Base-by-base conservation (phyloP, 2,888 invertebrate species). In the Drosophila pseudotakahashii region DNA sequence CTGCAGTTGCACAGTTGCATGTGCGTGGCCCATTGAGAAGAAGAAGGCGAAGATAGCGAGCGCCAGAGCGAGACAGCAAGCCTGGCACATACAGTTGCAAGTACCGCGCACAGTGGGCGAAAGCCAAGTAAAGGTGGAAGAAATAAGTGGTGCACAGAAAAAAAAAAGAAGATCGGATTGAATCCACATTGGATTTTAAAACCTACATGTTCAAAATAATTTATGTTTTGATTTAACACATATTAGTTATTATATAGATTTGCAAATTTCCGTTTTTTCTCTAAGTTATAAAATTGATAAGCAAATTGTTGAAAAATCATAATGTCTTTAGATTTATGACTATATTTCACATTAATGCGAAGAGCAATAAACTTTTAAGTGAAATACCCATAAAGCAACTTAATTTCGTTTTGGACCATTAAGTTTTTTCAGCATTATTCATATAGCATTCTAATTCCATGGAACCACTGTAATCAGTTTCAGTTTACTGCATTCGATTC, bases 11-110 rank as follows among this genome's bases (percentile, higher is more conserved):
- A 19, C 48, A 64, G 64, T 19, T 64, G 66, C 66, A 64, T 63
- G 63, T 50, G 63, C 63, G 50, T 55, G 66, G 36, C 66, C 66
- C 70, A 70, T 67, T 70, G 67, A 67, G 48, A 23, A 55, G 45
- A 51, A 60, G 45, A 50, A 60, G 47, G 76, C 68, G 76, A 67
- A 63, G 68, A 68, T 53, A 68, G 45, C 45, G 34, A 14, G 26
- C 9, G 53, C 14, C 14, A 13, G 47, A 66, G 66, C 11, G 55
- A 69, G 69, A 66, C n/a, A 39, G 54, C 39, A 53, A 7, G 45
- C 37, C n/a, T 19, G 53, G 26, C 14, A 62, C 62, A 63, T 26
- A 63, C 64, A 68, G 69, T 68, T 66, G 32, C 69, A 47, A 68
- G 69, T 37, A 14, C 13, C n/a, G n/a, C n/a, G 68, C 37, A 66